Evolutionary conservation across 1,140 invertebrate species (phyloP), one percentile per base, ranked within the genome.

Genomic region (Drosophila oshimai): DNA sequence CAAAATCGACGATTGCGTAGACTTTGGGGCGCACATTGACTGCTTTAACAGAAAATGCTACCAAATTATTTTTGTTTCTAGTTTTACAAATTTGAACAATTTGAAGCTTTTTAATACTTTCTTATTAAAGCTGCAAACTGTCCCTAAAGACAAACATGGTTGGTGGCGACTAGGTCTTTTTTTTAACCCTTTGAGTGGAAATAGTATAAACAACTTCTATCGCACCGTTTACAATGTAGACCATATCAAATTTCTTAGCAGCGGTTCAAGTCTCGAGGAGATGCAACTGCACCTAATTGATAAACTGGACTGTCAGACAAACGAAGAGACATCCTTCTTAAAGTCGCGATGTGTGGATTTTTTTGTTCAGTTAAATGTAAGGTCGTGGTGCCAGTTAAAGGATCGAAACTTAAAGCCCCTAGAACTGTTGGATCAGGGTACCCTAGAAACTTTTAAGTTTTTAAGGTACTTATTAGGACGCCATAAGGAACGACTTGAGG

Each of bases 151-250:
- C 3, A 44, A 49, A 10, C 58, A 77, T 10, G 64, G 71, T 10
- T 78, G 74, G 74, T 57, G 49, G 49, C 72, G 74, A 3, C 22
- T 65, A 10, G 29, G 50, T 18, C 2, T 78, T 1, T 60, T 68
- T 15, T 0, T 26, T 1, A 1, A 5, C n/a, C n/a, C n/a, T n/a
- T n/a, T n/a, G n/a, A n/a, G n/a, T n/a, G n/a, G 3, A 2, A 9
- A 15, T 7, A 5, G 1, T 10, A 26, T 9, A 6, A 10, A 4
- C 0, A 17, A 62, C 4, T 71, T 61, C 20, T 74, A 62, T 29
- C 20, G 17, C 1, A 39, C 9, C 7, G 6, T 34, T 2, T 75
- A 78, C 20, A 13, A 57, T 33, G 10, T 78, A 0, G 37, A 72
- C 37, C n/a, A n/a, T n/a, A n/a, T n/a, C n/a, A n/a, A n/a, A 20